These are phyloP conservation scores for Corbicula japonica DNA, from an alignment of 2,888 invertebrate species.

Conservation along the genomic window DNA sequence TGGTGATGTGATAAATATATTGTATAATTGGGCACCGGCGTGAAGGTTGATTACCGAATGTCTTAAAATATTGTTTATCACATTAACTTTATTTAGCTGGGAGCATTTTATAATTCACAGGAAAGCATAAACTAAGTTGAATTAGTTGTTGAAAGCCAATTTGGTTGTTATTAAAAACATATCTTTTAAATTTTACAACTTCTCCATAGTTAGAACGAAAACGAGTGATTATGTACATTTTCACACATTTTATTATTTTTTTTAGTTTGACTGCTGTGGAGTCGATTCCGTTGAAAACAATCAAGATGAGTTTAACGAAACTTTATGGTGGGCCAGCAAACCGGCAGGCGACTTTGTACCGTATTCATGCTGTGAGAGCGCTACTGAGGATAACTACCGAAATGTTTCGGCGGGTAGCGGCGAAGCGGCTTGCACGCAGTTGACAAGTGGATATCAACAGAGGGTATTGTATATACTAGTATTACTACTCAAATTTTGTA, in stretches of 20 bases:
- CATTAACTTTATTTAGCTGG: too few relatives aligned
- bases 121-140: neutral
- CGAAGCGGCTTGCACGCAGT: conserved; percentile 27
- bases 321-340: conserved; percentile 24
- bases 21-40: too few relatives aligned
- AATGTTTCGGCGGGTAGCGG: conserved; percentile 14
- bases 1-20: too few relatives aligned
- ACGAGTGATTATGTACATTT: neutral
- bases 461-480: conserved; percentile 4
- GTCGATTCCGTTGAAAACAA: conserved; percentile 39
- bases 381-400: conserved; percentile 57
- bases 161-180: neutral
- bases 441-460: conserved; percentile 1
- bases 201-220: neutral
- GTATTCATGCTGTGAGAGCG: conserved; percentile 48
- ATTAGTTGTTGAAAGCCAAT: neutral
- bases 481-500: neutral
- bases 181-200: neutral
- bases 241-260: neutral
- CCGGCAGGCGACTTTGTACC: conserved; percentile 41
- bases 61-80: too few relatives aligned
- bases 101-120: neutral
- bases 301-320: conserved; percentile 35
- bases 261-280: conserved; percentile 61
- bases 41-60: too few relatives aligned